Conservation (phyloP, 1,140 invertebrate genomes). For the Drosophila nannoptera region DNA sequence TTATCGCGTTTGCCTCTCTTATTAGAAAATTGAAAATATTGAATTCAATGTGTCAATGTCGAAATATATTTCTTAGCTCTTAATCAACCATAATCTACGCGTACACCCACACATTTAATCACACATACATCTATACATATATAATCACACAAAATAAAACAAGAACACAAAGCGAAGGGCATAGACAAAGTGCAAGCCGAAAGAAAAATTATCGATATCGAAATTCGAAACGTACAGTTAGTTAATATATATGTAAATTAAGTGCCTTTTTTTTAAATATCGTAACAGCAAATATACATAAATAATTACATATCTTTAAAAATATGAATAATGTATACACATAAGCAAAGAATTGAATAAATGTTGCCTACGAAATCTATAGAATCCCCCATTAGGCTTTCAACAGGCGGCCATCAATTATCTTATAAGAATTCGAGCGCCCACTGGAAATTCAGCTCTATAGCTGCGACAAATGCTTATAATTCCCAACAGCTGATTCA, state of each 20-base stretch:
- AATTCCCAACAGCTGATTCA: slow-evolving; percentile 58
- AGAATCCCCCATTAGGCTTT: background rate
- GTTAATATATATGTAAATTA: slow-evolving; percentile 67
- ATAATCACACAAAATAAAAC: slow-evolving; percentile 38
- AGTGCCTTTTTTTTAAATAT: slow-evolving; percentile 66
- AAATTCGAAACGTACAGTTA: slow-evolving; percentile 72
- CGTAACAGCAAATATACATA: slow-evolving; percentile 45
- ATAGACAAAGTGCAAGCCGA: slow-evolving; percentile 37
- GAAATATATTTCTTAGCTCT: slow-evolving; percentile 62
- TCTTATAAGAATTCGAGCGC: background rate
- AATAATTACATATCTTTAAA: slow-evolving; percentile 49
- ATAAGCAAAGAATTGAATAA: slow-evolving; percentile 66
- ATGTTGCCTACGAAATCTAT: slow-evolving; percentile 64
- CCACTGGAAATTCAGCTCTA: background rate
- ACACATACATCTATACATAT: slow-evolving; percentile 28
- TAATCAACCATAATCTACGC: slow-evolving; percentile 41
- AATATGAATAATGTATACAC: slow-evolving; percentile 48
- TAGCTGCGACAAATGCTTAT: too few relatives aligned
- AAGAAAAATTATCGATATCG: slow-evolving; percentile 43
- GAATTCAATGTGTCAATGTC: slow-evolving; percentile 75
- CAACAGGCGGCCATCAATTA: background rate
- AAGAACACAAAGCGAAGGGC: slow-evolving; percentile 29
- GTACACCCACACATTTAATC: slow-evolving; percentile 41
- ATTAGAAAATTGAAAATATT: slow-evolving; percentile 57
- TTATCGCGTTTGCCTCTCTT: slow-evolving; percentile 38